Evolutionary conservation across 1,140 invertebrate genomes (phyloP), one percentile per base, ranked within the genome.

Genomic region (Drosophila paulistorum): DNA sequence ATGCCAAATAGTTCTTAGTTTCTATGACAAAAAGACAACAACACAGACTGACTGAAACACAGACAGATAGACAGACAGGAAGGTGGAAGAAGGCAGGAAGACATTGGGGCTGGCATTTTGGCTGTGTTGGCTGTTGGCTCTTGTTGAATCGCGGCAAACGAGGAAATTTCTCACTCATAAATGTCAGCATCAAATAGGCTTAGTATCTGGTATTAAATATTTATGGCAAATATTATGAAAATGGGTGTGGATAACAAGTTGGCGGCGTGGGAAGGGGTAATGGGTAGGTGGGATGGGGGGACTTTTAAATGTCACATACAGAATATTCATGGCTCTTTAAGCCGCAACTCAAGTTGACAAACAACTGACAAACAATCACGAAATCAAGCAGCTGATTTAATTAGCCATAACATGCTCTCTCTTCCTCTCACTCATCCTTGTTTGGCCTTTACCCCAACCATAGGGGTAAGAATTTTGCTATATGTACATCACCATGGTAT

Each of bases 351-450:
- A 57, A 74, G n/a, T 42, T 20, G 33, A 60, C 20, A 13, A 60
- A 37, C 65, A 60, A 41, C 10, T 60, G 33, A 23, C 45, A 72
- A 63, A 67, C 45, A 71, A 71, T 66, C 66, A 42, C 62, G 65
- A 67, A 76, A 72, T 72, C 74, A 72, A 57, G 35, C 69, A 76
- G 30, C 60, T 72, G 59, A 76, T 76, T 76, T 76, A 76, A 76
- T 76, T 71, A 72, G 60, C 30, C 64, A 64, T 42, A 45, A 33
- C n/a, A 51, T 23, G 7, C 14, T 48, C 11, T 17, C 17, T 23
- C 9, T 11, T 23, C 10, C 20, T 23, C 45, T 11, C 42, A 23
- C 45, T 51, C 45, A 35, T 23, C 20, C 17, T 30, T 63, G 6
- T 51, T 30, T 30, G 30, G 30, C 7, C 5, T 30, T 7, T 30